phyloP scores from a whole-genome alignment of 2,888 invertebrate genomes.

The Glyphotaelius pellucidus region DNA sequence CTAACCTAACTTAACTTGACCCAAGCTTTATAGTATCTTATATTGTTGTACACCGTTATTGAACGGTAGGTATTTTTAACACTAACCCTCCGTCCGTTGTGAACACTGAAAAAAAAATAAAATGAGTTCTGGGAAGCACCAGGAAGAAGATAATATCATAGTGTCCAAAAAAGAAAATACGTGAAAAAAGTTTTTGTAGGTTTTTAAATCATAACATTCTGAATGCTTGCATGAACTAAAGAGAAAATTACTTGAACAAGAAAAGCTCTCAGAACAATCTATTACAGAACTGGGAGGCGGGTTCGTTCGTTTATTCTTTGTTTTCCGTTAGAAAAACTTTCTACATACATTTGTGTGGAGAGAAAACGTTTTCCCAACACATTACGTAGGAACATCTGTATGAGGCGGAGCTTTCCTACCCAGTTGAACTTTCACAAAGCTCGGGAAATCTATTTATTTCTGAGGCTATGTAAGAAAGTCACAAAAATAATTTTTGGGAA shows the following conservation, averaged over 20 bases:
- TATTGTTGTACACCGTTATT: too few relatives aligned
- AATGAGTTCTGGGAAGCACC: too few relatives aligned
- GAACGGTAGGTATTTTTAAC: too few relatives aligned
- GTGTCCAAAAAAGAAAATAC: background rate
- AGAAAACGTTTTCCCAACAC: background rate
- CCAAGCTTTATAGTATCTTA: too few relatives aligned
- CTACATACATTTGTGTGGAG: background rate
- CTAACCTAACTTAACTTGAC: too few relatives aligned
- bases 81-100: too few relatives aligned
- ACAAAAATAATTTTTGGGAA: background rate
- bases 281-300: background rate
- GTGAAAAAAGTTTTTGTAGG: background rate
- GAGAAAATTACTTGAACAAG: background rate
- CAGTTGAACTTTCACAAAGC: background rate
- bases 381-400: background rate
- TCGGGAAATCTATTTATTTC: background rate
- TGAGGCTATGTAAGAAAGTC: background rate
- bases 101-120: too few relatives aligned
- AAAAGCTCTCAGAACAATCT: background rate
- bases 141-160: too few relatives aligned
- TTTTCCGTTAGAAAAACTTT: background rate
- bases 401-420: background rate
- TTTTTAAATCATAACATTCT: background rate
- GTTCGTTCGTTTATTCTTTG: background rate
- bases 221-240: background rate